phyloP scores from a whole-genome alignment of 2,113 vertebrate genomes.

The Sciurus niger region DNA sequence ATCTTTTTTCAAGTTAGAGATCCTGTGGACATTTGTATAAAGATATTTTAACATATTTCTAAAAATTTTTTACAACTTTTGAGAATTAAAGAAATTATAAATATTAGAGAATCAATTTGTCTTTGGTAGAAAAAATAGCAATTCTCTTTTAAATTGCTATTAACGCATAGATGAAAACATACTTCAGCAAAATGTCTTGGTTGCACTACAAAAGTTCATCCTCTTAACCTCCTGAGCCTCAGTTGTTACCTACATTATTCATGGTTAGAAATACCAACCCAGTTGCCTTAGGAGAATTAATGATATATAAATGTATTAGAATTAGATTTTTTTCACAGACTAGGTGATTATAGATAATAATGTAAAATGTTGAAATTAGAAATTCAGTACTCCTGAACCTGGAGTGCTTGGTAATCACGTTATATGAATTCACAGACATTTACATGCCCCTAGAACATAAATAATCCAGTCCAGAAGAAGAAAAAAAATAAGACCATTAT shows the following conservation, averaged over 20 bases:
- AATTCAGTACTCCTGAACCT: not conserved
- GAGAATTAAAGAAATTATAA: not conserved
- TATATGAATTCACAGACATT: not conserved
- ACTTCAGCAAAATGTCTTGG: not conserved
- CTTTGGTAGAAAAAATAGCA: not conserved
- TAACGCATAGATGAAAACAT: not conserved
- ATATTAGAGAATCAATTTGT: not conserved
- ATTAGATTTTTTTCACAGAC: not conserved
- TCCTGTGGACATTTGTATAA: not conserved
- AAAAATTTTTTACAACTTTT: not conserved
- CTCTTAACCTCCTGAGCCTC: not conserved
- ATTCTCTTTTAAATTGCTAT: not conserved
- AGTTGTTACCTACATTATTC: not conserved
- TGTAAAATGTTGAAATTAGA: not conserved
- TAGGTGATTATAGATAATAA: not conserved
- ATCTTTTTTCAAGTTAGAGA: not conserved
- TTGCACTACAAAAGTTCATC: not conserved
- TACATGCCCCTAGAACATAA: not conserved
- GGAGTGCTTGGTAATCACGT: not conserved
- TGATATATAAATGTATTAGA: not conserved
- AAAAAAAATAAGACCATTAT: not conserved
- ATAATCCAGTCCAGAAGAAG: not conserved
- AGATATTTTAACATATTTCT: not conserved
- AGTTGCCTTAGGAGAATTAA: not conserved
- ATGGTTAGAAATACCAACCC: not conserved